These are phyloP conservation scores for Oxyura jamaicensis DNA, from an alignment of 2,113 vertebrate species.

Conservation along the genomic window DNA sequence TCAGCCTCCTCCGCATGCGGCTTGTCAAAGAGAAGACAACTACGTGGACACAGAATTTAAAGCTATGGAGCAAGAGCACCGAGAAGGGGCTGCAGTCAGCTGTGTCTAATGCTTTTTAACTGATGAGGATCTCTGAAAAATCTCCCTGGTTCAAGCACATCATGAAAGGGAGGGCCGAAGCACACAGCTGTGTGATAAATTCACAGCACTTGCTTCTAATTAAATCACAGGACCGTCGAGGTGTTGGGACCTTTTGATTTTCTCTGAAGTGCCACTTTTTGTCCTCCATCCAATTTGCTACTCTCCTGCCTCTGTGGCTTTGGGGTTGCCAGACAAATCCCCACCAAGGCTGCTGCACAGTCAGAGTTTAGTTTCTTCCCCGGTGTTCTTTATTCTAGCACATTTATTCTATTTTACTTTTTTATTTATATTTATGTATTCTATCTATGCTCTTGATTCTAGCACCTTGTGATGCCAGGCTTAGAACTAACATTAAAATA, in stretches of 20 bases:
- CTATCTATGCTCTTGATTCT: background rate
- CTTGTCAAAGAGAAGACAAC: background rate
- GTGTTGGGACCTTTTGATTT: background rate
- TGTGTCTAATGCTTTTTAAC: background rate
- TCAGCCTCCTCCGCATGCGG: rapidly evolving
- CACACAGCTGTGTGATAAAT: rapidly evolving
- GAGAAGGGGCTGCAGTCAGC: background rate
- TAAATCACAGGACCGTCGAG: rapidly evolving
- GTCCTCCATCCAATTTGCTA: background rate
- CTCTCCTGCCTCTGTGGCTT: background rate
- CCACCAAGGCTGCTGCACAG: rapidly evolving
- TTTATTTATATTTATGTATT: too few relatives aligned
- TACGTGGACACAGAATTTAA: rapidly evolving
- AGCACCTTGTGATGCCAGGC: background rate
- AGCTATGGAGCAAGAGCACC: background rate
- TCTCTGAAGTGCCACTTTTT: background rate
- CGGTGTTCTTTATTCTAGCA: background rate
- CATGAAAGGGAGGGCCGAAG: background rate
- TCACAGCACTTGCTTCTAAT: rapidly evolving
- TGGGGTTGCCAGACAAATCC: background rate
- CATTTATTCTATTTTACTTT: too few relatives aligned
- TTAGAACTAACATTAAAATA: background rate
- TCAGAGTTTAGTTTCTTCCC: background rate
- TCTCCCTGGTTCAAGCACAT: background rate
- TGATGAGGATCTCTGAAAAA: background rate